Evolutionary conservation across 2,797 vertebrate species (phyloP).

Genomic region (Pantherophis vulpinus): DNA sequence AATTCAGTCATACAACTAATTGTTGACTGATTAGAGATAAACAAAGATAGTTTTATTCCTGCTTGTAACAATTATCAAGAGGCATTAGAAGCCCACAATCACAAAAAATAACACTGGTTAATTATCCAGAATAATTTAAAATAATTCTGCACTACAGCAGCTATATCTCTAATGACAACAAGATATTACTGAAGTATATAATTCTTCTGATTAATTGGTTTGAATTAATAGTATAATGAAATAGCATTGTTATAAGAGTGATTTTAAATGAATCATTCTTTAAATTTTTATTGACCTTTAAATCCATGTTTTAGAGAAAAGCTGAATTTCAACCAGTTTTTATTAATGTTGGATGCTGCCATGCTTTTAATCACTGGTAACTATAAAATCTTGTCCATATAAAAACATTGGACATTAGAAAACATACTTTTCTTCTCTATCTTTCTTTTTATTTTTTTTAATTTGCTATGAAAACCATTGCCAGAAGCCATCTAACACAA

Average conservation of each 20-base stretch:
- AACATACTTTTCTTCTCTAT: background rate
- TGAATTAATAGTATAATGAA: conserved; percentile 61
- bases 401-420: background rate
- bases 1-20: conserved; percentile 61
- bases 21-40: conserved; percentile 62
- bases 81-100: conserved; percentile 51
- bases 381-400: conserved; percentile 37
- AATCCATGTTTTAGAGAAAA: conserved; percentile 24
- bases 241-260: conserved; percentile 38
- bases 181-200: conserved; percentile 49
- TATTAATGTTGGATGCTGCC: conserved; percentile 2
- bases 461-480: background rate
- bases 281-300: conserved; percentile 10
- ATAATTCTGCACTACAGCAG: conserved; percentile 68
- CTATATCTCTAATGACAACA: conserved; percentile 60
- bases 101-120: conserved; percentile 39
- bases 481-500: conserved; percentile 9
- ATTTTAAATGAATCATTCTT: conserved; percentile 35
- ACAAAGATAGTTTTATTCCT: conserved; percentile 57
- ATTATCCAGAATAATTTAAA: conserved; percentile 69
- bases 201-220: conserved; percentile 52
- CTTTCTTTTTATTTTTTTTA: conserved; percentile 2
- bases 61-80: conserved; percentile 46
- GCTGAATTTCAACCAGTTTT: background rate
- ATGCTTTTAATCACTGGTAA: conserved; percentile 13